Evolutionary conservation across 2,113 vertebrate genomes (phyloP), one percentile per base, ranked within the genome.

Genomic region (Chamaetylas fuelleborni): DNA sequence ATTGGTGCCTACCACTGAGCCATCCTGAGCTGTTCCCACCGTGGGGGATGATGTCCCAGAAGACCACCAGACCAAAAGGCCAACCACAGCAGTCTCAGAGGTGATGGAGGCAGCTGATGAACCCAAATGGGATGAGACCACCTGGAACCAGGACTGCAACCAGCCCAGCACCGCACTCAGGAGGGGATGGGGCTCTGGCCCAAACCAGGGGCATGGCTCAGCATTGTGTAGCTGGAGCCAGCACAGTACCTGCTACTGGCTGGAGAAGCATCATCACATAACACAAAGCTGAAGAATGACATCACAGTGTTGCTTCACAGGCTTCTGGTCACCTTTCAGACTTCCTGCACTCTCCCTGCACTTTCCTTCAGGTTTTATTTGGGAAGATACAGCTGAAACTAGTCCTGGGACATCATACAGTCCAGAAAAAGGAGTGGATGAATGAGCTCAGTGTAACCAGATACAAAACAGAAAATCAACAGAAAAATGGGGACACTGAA

Each of bases 171-270:
- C 2, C 5, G 64, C 38, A 14, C n/a, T 34, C 1, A 3, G 40
- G 25, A 45, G 51, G 19, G 47, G 29, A 34, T 11, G 1, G n/a
- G 22, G 36, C 45, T 82, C 61, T 0, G 0, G 43, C 58, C 40
- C 9, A 2, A 6, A 40, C 31, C 45, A 29, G 26, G n/a, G 48
- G 20, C n/a, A 29, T 33, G 1, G 1, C 61, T 79, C 43, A 43
- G 62, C n/a, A 5, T 25, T 34, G 10, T 16, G 28, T 14, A 71
- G 26, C 19, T 24, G 17, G 36, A 86, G 42, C 17, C 51, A 61
- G 57, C 4, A 2, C 38, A 65, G 40, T 43, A 29, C 16, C 53
- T 26, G 50, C 47, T 51, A 17, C 36, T 67, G 51, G 14, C 72
- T 71, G 24, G 62, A 76, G 47, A 71, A 90, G 31, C 47, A 57